Conservation (phyloP, 1,140 invertebrate genomes). For the Apis mellifera region Amel_HAv3.1 CM009934.2:5743001-5743500, state of each 20-base stretch:
- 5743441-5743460: neutral
- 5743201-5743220: neutral
- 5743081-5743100: neutral
- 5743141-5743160: constrained; percentile 68
- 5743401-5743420: neutral
- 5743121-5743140: constrained; percentile 2
- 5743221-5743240: constrained; percentile 27
- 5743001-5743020: constrained; percentile 55
- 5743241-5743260: constrained; percentile 25
- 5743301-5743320: neutral
- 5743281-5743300: too few relatives aligned
- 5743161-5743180: constrained; percentile 76
- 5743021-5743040: constrained; percentile 61
- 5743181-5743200: constrained; percentile 26
- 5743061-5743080: constrained; percentile 11
- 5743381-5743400: neutral
- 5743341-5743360: neutral
- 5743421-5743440: neutral
- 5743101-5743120: neutral
- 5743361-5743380: neutral
- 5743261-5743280: neutral
- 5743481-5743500: neutral
- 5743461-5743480: neutral
- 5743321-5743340: neutral
- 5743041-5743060: constrained; percentile 1